Evolutionary conservation across 2,797 vertebrate species (phyloP).

Genomic region (Galaxias olidus): DNA sequence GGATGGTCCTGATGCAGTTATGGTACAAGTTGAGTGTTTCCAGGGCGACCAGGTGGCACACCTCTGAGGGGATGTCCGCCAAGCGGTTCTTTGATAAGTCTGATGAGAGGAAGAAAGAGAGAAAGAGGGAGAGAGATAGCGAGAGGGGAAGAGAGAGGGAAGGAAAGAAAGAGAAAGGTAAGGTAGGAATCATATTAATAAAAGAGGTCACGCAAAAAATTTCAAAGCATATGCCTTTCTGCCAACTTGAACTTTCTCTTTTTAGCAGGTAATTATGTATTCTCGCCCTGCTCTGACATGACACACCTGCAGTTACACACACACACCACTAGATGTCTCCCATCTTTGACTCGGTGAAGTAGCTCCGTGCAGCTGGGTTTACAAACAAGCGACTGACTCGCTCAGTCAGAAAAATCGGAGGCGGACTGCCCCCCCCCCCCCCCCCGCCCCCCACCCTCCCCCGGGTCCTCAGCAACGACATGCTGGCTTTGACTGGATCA

Average conservation of each 20-base stretch:
- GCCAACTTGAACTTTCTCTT: background rate
- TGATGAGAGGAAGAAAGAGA: constrained; percentile 57
- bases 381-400: background rate
- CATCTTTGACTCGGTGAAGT: background rate
- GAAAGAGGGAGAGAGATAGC: background rate
- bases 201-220: background rate
- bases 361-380: background rate
- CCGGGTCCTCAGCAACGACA: no score
- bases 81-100: constrained; percentile 93
- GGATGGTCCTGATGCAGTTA: constrained; percentile 93
- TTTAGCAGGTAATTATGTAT: background rate
- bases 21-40: constrained; percentile 93
- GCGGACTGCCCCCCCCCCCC: no score
- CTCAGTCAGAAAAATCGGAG: no score
- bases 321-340: constrained; percentile 33
- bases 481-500: no score
- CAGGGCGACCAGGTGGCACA: constrained; percentile 90
- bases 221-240: background rate
- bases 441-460: no score
- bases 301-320: constrained; percentile 24
- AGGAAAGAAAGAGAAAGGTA: background rate
- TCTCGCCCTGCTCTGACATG: background rate
- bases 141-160: background rate
- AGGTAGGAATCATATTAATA: background rate
- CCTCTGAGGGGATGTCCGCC: constrained; percentile 84